These are phyloP conservation scores for Galerucella nymphaeae DNA, from an alignment of 2,888 invertebrate genomes.

Conservation along the genomic window DNA sequence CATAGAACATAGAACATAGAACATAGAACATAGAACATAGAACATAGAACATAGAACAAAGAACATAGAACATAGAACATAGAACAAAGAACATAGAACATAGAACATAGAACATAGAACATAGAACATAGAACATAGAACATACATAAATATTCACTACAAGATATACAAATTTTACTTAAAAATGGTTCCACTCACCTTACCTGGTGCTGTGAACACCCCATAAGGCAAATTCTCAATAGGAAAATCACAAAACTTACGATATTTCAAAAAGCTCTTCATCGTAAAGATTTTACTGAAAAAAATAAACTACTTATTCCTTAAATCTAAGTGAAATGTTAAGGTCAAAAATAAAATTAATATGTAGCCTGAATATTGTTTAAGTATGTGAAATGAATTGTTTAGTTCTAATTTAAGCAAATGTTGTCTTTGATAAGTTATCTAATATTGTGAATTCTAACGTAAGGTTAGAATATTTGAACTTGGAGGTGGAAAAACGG, in stretches of 20 bases:
- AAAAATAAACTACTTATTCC: background rate
- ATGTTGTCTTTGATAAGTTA: constrained; percentile 7
- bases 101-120: too few species aligned
- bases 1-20: too few species aligned
- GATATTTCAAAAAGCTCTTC: constrained; percentile 80
- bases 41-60: too few species aligned
- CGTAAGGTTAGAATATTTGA: background rate
- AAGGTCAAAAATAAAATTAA: background rate
- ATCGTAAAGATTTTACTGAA: constrained; percentile 58
- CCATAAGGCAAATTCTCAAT: constrained; percentile 98
- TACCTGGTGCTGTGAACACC: constrained; percentile 87
- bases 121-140: too few species aligned
- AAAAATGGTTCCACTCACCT: constrained; percentile 75
- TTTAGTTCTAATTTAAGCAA: constrained; percentile 1
- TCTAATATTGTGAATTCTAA: constrained; percentile 7
- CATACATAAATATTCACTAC: too few species aligned
- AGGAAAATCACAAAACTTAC: constrained; percentile 85
- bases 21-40: too few species aligned
- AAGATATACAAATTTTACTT: too few species aligned
- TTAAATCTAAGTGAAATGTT: background rate
- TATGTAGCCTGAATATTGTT: background rate
- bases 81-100: too few species aligned
- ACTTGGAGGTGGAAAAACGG: background rate
- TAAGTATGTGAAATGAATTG: background rate
- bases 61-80: too few species aligned